Percentiles rank a stretch among this genome's conserved stretches.
These are phyloP conservation scores for Hyperoplus immaculatus DNA, from an alignment of 2,797 vertebrate species.

Conservation along the genomic window DNA sequence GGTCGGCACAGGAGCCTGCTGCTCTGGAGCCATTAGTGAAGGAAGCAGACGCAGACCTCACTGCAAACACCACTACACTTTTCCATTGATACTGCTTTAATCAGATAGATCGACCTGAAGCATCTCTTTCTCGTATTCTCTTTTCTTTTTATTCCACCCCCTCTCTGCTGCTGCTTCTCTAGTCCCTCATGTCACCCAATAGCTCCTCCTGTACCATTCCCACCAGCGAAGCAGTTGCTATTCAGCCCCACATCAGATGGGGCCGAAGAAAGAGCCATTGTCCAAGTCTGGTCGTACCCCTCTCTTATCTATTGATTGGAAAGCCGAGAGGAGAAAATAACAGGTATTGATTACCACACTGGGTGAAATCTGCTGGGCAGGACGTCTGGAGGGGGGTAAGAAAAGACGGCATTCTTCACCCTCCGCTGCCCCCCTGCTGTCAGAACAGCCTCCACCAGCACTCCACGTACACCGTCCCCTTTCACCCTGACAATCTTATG, in stretches of 20 bases:
- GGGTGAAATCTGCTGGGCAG: slow-evolving; percentile 72
- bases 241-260: slow-evolving; percentile 82
- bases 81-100: slow-evolving; percentile 55
- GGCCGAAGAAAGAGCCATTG: slow-evolving; percentile 83
- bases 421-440: slow-evolving; percentile 76
- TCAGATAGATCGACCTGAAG: slow-evolving; percentile 61
- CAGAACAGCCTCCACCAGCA: slow-evolving; percentile 67
- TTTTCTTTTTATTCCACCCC: slow-evolving; percentile 57
- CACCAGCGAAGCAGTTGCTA: slow-evolving; percentile 76
- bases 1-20: slow-evolving; percentile 53
- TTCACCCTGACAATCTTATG: slow-evolving; percentile 35
- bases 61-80: slow-evolving; percentile 43
- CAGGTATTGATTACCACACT: slow-evolving; percentile 81
- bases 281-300: slow-evolving; percentile 68
- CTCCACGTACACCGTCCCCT: slow-evolving; percentile 56
- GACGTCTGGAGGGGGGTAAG: slow-evolving; percentile 79
- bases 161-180: slow-evolving; percentile 66
- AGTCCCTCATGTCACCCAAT: slow-evolving; percentile 81
- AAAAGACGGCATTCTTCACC: slow-evolving; percentile 77
- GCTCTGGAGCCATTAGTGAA: slow-evolving; percentile 52
- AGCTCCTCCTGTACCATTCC: slow-evolving; percentile 77
- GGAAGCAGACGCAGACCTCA: slow-evolving; percentile 51
- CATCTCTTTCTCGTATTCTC: slow-evolving; percentile 69
- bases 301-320: slow-evolving; percentile 86
- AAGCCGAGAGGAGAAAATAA: slow-evolving; percentile 79